These are phyloP conservation scores for Alviniconcha strummeri DNA, from an alignment of 2,888 invertebrate species.

Conservation along the genomic window DNA sequence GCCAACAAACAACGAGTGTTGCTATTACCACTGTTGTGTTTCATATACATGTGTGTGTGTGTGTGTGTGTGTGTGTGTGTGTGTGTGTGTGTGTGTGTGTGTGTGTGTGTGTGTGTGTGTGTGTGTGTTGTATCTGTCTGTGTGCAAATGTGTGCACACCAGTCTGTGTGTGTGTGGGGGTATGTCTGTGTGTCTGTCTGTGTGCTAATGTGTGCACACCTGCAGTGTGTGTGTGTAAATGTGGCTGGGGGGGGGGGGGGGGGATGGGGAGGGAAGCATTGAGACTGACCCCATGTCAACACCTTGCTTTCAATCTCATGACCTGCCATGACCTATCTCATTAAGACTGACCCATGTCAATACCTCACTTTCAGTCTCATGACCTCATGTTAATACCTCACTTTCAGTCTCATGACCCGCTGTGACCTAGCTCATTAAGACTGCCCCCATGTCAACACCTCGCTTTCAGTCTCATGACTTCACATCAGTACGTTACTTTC, in stretches of 20 bases:
- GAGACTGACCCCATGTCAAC: not conserved
- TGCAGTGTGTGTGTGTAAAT: too few species aligned
- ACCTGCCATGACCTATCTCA: too few species aligned
- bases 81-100: conserved; percentile 1
- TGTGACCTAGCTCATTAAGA: too few species aligned
- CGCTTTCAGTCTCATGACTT: too few species aligned
- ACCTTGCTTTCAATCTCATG: not conserved
- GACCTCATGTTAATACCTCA: too few species aligned
- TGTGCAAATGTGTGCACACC: not conserved
- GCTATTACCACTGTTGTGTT: not conserved
- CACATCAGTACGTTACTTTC: too few species aligned
- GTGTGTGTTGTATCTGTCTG: not conserved
- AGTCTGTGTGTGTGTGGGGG: not conserved
- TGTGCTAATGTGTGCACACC: not conserved
- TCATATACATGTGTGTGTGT: conserved; percentile 7
- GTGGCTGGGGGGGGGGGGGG: too few species aligned
- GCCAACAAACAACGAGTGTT: too few species aligned
- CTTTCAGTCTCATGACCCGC: too few species aligned
- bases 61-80: conserved; percentile 6
- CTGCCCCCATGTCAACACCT: too few species aligned
- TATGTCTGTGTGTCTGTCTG: not conserved
- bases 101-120: not conserved
- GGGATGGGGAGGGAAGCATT: not conserved
- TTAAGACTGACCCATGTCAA: too few species aligned
- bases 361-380: too few species aligned